Percentiles rank a stretch among this genome's conserved stretches.
Evolutionary conservation across 2,888 invertebrate species (phyloP).

Genomic region (Seladonia tumulorum): DNA sequence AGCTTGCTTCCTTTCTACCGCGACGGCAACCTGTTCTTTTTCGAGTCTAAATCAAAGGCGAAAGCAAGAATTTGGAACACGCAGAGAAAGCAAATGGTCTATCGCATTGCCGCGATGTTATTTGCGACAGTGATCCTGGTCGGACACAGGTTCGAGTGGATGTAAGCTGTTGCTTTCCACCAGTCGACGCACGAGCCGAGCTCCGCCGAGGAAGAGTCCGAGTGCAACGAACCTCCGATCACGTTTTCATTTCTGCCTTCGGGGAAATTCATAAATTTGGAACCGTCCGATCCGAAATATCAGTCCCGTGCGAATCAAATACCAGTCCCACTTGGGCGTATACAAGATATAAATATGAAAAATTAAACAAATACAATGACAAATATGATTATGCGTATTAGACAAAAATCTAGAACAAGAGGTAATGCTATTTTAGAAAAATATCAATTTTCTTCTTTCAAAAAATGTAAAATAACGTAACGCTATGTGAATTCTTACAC

Average conservation of each 20-base stretch:
- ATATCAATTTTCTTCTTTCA: too few species aligned
- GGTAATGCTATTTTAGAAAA: too few species aligned
- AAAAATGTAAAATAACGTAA: too few species aligned
- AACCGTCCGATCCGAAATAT: too few species aligned
- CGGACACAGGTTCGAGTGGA: not conserved
- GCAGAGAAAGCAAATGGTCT: constrained; percentile 39
- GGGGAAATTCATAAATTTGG: not conserved
- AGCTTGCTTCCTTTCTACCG: constrained; percentile 14
- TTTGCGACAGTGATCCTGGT: constrained; percentile 8
- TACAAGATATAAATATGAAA: too few species aligned
- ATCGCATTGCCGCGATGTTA: constrained; percentile 5
- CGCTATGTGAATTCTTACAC: too few species aligned
- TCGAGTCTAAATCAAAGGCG: constrained; percentile 29
- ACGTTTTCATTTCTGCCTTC: not conserved
- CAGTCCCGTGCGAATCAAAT: too few species aligned
- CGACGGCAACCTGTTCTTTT: constrained; percentile 24
- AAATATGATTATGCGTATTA: too few species aligned
- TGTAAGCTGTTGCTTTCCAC: not conserved
- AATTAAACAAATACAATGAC: too few species aligned
- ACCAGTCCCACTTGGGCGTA: too few species aligned
- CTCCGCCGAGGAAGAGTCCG: not conserved
- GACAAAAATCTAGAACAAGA: too few species aligned
- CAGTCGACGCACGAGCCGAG: not conserved
- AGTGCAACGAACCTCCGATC: not conserved
- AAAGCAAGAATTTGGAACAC: constrained; percentile 37